Conservation (phyloP, 2,888 invertebrate species). For the Sesia bembeciformis region DNA sequence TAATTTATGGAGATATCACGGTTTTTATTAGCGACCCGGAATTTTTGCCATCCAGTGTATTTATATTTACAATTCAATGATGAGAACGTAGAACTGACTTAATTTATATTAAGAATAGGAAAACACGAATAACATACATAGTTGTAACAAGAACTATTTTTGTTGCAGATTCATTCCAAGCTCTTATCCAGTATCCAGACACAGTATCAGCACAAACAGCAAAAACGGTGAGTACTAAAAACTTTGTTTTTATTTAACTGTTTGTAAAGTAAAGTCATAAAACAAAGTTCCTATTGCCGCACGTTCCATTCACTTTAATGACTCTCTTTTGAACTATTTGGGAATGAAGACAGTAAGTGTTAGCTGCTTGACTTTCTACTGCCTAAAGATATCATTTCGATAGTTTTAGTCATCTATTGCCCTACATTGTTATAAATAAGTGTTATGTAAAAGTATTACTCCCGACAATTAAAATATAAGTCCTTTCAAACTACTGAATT, state of each 20-base stretch:
- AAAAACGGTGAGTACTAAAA: conserved; percentile 84
- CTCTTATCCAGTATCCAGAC: conserved; percentile 98
- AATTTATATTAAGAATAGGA: too few relatives aligned
- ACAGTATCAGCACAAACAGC: conserved; percentile 97
- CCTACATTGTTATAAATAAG: too few relatives aligned
- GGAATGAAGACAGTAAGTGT: conserved; percentile 37
- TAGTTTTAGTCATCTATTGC: too few relatives aligned
- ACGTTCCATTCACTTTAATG: conserved; percentile 67
- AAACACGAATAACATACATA: too few relatives aligned
- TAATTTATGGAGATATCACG: too few relatives aligned
- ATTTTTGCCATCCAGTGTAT: too few relatives aligned
- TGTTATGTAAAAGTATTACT: too few relatives aligned
- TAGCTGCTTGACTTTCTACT: conserved; percentile 24
- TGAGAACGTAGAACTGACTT: too few relatives aligned
- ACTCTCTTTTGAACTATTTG: conserved; percentile 54
- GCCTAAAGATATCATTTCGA: neutral
- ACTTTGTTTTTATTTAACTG: conserved; percentile 62
- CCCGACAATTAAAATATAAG: too few relatives aligned
- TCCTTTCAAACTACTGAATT: too few relatives aligned
- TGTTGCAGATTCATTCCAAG: conserved; percentile 95
- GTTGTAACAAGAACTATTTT: conserved; percentile 13
- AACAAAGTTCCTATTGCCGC: conserved; percentile 63
- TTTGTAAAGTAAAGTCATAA: conserved; percentile 59
- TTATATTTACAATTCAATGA: too few relatives aligned
- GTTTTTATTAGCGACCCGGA: too few relatives aligned